Conservation (phyloP, 1,140 invertebrate genomes). For the Eurosta solidaginis region DNA sequence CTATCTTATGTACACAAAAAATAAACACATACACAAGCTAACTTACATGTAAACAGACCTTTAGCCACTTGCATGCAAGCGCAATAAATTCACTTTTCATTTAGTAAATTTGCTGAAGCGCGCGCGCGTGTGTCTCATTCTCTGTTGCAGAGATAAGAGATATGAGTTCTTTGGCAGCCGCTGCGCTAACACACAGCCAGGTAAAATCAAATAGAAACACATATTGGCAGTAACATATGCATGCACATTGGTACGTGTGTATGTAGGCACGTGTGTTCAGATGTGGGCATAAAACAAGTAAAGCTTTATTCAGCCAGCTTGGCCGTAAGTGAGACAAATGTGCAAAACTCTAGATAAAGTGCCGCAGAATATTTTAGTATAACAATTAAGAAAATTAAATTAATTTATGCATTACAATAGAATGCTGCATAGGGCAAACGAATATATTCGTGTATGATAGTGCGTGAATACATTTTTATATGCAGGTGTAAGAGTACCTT, state of each 20-base stretch:
- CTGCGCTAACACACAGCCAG: neutral
- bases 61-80: constrained; percentile 26
- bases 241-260: neutral
- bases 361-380: constrained; percentile 25
- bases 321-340: neutral
- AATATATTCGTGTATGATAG: no score
- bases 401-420: constrained; percentile 28
- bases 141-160: no score
- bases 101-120: constrained; percentile 2
- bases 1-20: neutral
- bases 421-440: neutral
- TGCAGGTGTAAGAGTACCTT: no score
- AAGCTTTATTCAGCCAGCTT: no score
- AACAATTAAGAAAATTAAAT: constrained; percentile 29
- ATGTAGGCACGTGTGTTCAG: neutral
- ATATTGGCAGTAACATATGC: neutral
- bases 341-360: constrained; percentile 24
- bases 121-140: neutral
- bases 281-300: neutral
- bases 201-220: neutral
- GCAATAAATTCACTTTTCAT: constrained; percentile 27
- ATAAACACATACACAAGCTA: neutral
- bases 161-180: constrained; percentile 2
- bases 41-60: no score
- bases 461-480: no score